Conservation (phyloP, 2,113 vertebrate species). For the Thryonomys swinderianus region DNA sequence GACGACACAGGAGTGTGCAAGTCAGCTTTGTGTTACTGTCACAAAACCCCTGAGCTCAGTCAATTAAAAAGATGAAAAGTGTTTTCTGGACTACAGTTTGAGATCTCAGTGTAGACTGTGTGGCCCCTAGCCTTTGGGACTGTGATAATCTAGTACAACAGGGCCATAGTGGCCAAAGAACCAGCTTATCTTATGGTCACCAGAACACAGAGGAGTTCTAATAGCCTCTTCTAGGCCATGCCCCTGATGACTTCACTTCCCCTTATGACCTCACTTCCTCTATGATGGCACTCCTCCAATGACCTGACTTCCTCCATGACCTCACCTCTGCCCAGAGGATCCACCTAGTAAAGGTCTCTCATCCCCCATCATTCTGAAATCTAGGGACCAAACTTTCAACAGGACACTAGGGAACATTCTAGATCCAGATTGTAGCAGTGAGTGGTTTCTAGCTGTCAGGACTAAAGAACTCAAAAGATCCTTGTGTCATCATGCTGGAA, state of each 20-base stretch:
- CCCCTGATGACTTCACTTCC: background rate
- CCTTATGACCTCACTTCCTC: background rate
- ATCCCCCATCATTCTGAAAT: background rate
- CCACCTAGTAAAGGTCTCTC: background rate
- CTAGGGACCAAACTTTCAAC: background rate
- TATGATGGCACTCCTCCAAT: too few species aligned
- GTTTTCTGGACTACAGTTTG: background rate
- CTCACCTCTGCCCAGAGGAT: background rate
- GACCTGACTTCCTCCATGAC: background rate
- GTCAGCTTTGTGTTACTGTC: background rate
- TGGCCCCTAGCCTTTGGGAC: too few species aligned
- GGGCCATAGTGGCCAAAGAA: background rate
- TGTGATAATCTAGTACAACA: too few species aligned
- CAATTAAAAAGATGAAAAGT: background rate
- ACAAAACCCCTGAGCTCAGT: background rate
- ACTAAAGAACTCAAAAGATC: slow-evolving; percentile 5
- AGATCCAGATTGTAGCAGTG: background rate
- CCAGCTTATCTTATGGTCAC: too few species aligned
- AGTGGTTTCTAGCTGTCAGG: background rate
- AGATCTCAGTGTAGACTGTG: too few species aligned
- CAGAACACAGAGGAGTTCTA: background rate
- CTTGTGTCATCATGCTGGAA: background rate
- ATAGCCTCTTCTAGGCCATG: background rate
- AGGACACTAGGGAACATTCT: background rate
- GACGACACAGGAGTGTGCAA: background rate